Conservation (phyloP, 2,797 vertebrate species). For the Agapornis canus region DNA sequence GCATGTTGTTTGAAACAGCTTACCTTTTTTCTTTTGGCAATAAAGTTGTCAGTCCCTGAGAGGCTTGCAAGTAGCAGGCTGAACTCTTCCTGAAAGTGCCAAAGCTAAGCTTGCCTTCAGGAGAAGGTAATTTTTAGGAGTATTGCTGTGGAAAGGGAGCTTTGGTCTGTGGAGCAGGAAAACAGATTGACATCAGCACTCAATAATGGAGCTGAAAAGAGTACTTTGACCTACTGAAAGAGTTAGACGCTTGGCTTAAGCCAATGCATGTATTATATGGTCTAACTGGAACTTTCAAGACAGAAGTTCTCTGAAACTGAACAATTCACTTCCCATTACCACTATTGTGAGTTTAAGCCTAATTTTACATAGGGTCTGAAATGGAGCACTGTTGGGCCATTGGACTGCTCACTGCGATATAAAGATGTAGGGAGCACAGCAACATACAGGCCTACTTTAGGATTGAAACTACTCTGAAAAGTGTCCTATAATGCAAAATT, state of each 20-base stretch:
- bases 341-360: background rate
- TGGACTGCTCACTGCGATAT: background rate
- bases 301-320: background rate
- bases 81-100: background rate
- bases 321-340: background rate
- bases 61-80: background rate
- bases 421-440: background rate
- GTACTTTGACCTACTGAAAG: background rate
- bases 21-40: background rate
- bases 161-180: background rate
- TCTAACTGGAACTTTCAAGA: background rate
- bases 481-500: conserved; percentile 66
- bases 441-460: background rate
- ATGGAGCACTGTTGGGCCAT: background rate
- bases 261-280: background rate
- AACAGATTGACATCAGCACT: background rate
- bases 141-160: background rate
- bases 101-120: background rate
- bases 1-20: background rate
- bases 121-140: background rate
- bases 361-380: background rate
- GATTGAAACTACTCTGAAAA: conserved; percentile 44
- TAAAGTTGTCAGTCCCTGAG: background rate
- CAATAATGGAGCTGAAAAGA: background rate
- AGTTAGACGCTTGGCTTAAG: background rate